These are phyloP conservation scores for Picus viridis DNA, from an alignment of 2,797 vertebrate species.

Conservation along the genomic window DNA sequence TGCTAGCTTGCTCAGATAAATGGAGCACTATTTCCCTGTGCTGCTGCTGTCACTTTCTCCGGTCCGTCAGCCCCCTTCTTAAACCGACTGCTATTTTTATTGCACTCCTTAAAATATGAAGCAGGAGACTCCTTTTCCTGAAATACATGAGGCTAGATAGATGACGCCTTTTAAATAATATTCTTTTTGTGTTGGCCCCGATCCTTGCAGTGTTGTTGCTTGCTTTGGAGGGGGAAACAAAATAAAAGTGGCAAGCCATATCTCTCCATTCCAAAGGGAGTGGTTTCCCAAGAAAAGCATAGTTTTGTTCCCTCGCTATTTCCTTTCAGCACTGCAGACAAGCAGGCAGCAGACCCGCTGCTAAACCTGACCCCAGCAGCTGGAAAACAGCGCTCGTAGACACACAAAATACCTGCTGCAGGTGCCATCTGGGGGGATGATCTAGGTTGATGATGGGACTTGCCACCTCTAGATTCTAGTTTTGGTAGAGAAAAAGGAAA, in stretches of 20 bases:
- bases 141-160: constrained; percentile 43
- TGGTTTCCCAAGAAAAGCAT: constrained; percentile 83
- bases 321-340: constrained; percentile 66
- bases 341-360: constrained; percentile 33
- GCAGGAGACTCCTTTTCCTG: constrained; percentile 70
- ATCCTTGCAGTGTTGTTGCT: constrained; percentile 74
- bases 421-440: not conserved
- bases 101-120: constrained; percentile 61
- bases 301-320: constrained; percentile 75
- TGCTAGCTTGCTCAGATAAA: constrained; percentile 47
- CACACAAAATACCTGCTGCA: not conserved
- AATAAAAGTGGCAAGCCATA: constrained; percentile 75
- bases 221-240: constrained; percentile 77
- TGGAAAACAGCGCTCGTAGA: not conserved
- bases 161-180: constrained; percentile 76
- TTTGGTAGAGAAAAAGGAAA: not conserved
- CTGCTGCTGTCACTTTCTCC: constrained; percentile 57
- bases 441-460: not conserved
- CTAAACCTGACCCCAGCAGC: constrained; percentile 18
- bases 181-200: constrained; percentile 65
- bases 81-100: constrained; percentile 66
- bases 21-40: constrained; percentile 40
- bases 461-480: not conserved
- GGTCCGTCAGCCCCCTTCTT: constrained; percentile 48
- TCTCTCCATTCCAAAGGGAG: constrained; percentile 79